Percentiles rank a stretch among this genome's conserved stretches.
Conservation (phyloP, 92 coral and sea anemone genomes). For the Nematostella vectensis region DNA sequence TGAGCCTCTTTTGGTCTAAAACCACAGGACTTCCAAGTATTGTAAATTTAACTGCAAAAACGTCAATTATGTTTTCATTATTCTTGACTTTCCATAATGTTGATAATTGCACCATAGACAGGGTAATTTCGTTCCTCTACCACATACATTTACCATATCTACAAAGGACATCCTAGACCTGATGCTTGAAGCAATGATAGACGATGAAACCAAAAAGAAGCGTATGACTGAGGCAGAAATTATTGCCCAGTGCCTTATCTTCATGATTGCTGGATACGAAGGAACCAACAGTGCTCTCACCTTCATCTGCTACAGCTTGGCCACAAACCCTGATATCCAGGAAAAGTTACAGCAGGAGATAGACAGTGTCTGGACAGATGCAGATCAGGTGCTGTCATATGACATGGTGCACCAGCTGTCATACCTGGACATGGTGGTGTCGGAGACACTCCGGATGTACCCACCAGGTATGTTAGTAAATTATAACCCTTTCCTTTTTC, state of each 20-base stretch:
- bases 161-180: slow-evolving; percentile 51
- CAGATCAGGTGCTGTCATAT: slow-evolving; percentile 50
- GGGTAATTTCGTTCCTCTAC: too few relatives aligned
- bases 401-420: slow-evolving; percentile 45
- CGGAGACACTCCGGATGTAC: slow-evolving; percentile 54
- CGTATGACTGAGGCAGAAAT: slow-evolving; percentile 54
- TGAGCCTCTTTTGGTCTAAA: too few relatives aligned
- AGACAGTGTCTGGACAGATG: slow-evolving; percentile 60
- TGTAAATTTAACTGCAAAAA: too few relatives aligned
- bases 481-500: too few relatives aligned
- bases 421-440: slow-evolving; percentile 58
- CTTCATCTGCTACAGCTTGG: slow-evolving; percentile 47
- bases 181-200: slow-evolving; percentile 40
- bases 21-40: too few relatives aligned
- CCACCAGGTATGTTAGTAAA: slow-evolving; percentile 45
- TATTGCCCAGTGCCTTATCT: slow-evolving; percentile 47
- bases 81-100: too few relatives aligned
- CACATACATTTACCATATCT: neutral
- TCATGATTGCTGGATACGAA: slow-evolving; percentile 73
- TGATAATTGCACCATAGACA: too few relatives aligned
- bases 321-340: slow-evolving; percentile 61
- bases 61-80: too few relatives aligned
- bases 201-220: slow-evolving; percentile 20
- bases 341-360: slow-evolving; percentile 58
- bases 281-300: slow-evolving; percentile 57